Percentiles rank a stretch among this genome's conserved stretches.
Evolutionary conservation across 2,888 invertebrate species (phyloP).

Genomic region (Nomada lathburiana): DNA sequence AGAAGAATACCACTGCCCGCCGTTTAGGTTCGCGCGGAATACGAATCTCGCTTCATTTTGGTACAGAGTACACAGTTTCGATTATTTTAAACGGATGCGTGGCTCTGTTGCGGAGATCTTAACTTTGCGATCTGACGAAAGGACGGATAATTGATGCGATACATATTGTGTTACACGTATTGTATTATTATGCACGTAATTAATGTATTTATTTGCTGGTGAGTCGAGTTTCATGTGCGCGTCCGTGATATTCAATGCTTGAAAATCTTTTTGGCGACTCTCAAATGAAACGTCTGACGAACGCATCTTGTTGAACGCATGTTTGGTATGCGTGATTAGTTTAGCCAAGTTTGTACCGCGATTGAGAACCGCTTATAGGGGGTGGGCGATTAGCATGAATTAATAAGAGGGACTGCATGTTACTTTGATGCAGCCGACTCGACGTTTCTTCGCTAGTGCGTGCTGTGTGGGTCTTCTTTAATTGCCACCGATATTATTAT

Average conservation of each 20-base stretch:
- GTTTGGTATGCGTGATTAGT: background rate
- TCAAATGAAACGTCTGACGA: too few species aligned
- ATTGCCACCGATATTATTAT: conserved; percentile 40
- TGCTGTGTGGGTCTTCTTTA: conserved; percentile 32
- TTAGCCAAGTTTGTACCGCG: background rate
- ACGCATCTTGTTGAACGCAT: too few species aligned
- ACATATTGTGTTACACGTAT: too few species aligned
- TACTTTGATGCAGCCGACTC: conserved; percentile 67
- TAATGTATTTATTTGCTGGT: too few species aligned
- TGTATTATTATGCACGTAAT: too few species aligned
- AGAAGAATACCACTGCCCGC: background rate
- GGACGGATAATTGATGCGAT: background rate
- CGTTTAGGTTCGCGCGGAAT: background rate
- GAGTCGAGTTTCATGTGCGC: too few species aligned
- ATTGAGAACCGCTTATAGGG: conserved; percentile 53
- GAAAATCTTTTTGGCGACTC: background rate
- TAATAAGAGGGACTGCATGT: conserved; percentile 59
- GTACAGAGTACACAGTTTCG: background rate
- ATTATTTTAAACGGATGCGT: background rate
- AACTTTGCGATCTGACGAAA: background rate
- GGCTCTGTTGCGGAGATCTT: background rate
- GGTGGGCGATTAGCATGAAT: conserved; percentile 66
- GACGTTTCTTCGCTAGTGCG: conserved; percentile 37
- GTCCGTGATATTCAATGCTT: background rate
- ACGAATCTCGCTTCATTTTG: background rate